A percentile compares a stretch with the other conserved stretches of the same genome.
Evolutionary conservation across 1,140 invertebrate genomes (phyloP).

Genomic region (Diorhabda carinulata): DNA sequence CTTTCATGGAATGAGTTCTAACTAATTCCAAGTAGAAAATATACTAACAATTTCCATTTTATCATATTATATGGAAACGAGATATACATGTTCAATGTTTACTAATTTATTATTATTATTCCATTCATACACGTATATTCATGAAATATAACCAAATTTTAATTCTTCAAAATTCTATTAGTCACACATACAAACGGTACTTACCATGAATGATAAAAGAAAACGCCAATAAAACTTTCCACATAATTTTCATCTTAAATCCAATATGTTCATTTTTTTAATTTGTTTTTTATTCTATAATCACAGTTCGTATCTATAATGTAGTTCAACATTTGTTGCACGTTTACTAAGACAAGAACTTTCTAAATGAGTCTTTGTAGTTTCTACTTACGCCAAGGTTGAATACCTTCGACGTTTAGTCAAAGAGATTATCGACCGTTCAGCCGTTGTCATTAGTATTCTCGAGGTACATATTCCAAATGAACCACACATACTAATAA

Average conservation of each 20-base stretch:
- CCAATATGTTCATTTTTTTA: not conserved
- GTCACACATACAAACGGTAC: not conserved
- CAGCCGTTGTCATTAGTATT: not conserved
- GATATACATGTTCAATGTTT: too few relatives aligned
- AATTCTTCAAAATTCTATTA: too few relatives aligned
- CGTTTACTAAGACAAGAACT: not conserved
- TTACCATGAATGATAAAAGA: not conserved
- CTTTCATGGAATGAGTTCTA: too few relatives aligned
- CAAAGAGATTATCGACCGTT: not conserved
- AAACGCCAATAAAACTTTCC: not conserved
- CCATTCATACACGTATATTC: too few relatives aligned
- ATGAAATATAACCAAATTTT: too few relatives aligned
- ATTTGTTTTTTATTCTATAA: not conserved
- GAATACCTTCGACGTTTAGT: not conserved
- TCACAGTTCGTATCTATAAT: not conserved
- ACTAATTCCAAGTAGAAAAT: too few relatives aligned
- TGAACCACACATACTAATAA: not conserved
- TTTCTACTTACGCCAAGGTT: constrained; percentile 1
- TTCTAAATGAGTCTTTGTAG: not conserved
- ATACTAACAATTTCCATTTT: too few relatives aligned
- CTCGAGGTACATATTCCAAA: not conserved
- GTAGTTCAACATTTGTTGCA: not conserved
- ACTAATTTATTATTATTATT: too few relatives aligned
- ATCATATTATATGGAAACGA: too few relatives aligned
- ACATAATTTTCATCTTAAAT: not conserved